A percentile compares a stretch with the other conserved stretches of the same genome.
Evolutionary conservation across 2,113 vertebrate species (phyloP).

Genomic region (Oreocharis arfaki): DNA sequence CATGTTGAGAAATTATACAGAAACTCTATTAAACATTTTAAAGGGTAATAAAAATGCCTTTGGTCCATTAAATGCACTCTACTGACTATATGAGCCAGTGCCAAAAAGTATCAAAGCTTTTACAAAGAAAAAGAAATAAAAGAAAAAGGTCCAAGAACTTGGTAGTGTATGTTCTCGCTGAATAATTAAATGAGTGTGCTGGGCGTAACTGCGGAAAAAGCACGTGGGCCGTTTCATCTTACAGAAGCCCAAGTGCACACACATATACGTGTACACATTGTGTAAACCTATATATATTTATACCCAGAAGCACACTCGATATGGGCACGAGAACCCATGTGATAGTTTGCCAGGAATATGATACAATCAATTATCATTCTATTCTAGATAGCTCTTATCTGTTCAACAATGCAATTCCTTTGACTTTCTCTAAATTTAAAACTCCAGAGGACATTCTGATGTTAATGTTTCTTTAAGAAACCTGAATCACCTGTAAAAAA

Average conservation of each 20-base stretch:
- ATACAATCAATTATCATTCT: neutral
- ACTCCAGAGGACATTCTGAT: neutral
- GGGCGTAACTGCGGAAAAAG: neutral
- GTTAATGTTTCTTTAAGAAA: neutral
- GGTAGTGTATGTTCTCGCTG: neutral
- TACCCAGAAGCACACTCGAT: neutral
- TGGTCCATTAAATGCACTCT: constrained; percentile 54
- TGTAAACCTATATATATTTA: neutral
- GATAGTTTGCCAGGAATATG: neutral
- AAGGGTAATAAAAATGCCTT: constrained; percentile 69
- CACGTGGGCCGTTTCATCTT: neutral
- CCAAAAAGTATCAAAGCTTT: constrained; percentile 52
- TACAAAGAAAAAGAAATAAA: constrained; percentile 42
- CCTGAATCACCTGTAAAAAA: neutral
- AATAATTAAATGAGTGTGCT: constrained; percentile 16
- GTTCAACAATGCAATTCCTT: neutral
- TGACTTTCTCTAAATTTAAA: neutral
- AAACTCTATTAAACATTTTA: constrained; percentile 70
- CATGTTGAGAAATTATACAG: constrained; percentile 62
- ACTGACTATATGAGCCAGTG: constrained; percentile 22
- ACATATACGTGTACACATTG: neutral
- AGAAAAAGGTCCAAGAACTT: neutral
- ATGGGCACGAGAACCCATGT: neutral
- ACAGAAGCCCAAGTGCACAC: neutral
- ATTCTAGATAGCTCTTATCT: neutral